A percentile compares a stretch with the other conserved stretches of the same genome.
Evolutionary conservation across 2,113 vertebrate species (phyloP).

Genomic region (Bungarus multicinctus): DNA sequence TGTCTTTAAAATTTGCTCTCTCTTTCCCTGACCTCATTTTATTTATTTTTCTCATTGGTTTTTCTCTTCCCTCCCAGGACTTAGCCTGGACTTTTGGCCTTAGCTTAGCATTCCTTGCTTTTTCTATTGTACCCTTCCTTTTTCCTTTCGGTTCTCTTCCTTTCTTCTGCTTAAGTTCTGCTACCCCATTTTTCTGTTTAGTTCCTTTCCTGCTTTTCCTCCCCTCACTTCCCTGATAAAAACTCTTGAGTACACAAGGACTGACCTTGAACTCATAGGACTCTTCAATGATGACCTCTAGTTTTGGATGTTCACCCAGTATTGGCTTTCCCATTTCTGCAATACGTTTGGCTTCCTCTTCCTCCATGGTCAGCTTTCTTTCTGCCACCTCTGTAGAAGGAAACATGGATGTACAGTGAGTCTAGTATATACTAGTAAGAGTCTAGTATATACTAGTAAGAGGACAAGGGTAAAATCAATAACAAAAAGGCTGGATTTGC

Average conservation of each 20-base stretch:
- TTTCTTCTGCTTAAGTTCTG: neutral
- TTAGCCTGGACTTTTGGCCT: neutral
- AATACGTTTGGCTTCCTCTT: constrained; percentile 94
- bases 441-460: neutral
- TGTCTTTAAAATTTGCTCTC: neutral
- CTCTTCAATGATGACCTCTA: constrained; percentile 98
- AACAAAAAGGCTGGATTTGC: neutral
- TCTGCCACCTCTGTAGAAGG: constrained; percentile 81
- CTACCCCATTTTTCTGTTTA: neutral
- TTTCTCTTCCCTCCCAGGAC: neutral
- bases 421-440: neutral
- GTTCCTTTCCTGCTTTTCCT: neutral
- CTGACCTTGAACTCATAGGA: constrained; percentile 98
- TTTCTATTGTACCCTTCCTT: too few relatives aligned
- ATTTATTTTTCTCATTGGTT: neutral
- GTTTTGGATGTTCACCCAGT: constrained; percentile 89
- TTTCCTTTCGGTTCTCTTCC: neutral
- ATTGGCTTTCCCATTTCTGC: constrained; percentile 97
- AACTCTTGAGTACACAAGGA: neutral
- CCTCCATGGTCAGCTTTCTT: constrained; percentile 87
- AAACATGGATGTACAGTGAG: constrained; percentile 50
- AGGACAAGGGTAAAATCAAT: neutral
- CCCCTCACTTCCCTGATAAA: neutral
- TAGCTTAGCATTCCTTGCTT: neutral
- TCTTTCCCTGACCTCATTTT: too few relatives aligned